These are phyloP conservation scores for Paramormyrops hopkinsi DNA, from an alignment of 2,797 vertebrate genomes.

Conservation along the genomic window DNA sequence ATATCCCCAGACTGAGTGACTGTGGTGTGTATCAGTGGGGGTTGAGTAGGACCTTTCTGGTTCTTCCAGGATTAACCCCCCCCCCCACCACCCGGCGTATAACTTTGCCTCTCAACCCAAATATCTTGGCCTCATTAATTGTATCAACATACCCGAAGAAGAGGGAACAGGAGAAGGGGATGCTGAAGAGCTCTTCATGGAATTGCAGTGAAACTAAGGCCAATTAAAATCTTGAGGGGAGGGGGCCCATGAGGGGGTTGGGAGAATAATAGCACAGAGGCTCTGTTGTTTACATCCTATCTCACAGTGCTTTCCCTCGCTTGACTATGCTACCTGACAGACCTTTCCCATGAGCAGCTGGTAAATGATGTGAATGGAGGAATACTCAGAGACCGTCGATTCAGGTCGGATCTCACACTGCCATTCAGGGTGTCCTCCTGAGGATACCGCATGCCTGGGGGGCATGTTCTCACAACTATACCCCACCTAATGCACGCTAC, in stretches of 20 bases:
- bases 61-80: constrained; percentile 36
- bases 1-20: constrained; percentile 51
- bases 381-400: not conserved
- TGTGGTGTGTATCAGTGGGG: constrained; percentile 40
- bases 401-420: not conserved
- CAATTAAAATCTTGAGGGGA: constrained; percentile 46
- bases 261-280: not conserved
- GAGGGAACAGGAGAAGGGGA: constrained; percentile 14
- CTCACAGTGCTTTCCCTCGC: not conserved
- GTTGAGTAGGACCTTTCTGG: constrained; percentile 25
- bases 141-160: constrained; percentile 31
- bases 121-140: constrained; percentile 28
- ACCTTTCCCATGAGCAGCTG: not conserved
- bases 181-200: constrained; percentile 29
- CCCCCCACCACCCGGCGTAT: constrained; percentile 3
- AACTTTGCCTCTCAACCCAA: constrained; percentile 30
- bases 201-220: constrained; percentile 39
- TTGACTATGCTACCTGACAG: not conserved
- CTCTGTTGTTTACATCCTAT: not conserved
- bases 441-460: not conserved
- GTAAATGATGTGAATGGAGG: not conserved
- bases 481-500: not conserved
- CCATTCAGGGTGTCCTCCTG: not conserved
- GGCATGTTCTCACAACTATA: not conserved
- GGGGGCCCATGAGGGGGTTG: constrained; percentile 30